Evolutionary conservation across 1,140 invertebrate species (phyloP), one percentile per base, ranked within the genome.

Genomic region (Delia radicum): DNA sequence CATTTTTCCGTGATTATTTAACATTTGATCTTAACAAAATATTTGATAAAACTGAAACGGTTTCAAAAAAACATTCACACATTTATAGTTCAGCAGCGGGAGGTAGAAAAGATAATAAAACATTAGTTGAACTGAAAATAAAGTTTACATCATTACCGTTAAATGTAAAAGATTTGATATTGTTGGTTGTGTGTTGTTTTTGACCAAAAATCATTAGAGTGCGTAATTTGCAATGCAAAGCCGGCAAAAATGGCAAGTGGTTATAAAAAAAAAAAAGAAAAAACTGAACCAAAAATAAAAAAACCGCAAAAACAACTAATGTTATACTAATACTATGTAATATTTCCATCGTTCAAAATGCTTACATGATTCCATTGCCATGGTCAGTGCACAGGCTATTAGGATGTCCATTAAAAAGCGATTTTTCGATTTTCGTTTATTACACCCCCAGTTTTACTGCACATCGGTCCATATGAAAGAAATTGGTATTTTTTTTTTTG

Each of bases 321-420:
- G n/a, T n/a, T n/a, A n/a, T n/a, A n/a, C n/a, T n/a, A n/a, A n/a
- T n/a, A n/a, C n/a, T n/a, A n/a, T n/a, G n/a, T n/a, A n/a, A n/a
- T n/a, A n/a, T n/a, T n/a, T n/a, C n/a, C n/a, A n/a, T n/a, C n/a
- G n/a, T n/a, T n/a, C n/a, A n/a, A n/a, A n/a, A n/a, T n/a, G n/a
- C n/a, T n/a, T n/a, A n/a, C n/a, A n/a, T n/a, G n/a, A 26, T 80
- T 77, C 75, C 82, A 84, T 81, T 80, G 82, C 82, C 82, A 84
- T 84, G 82, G 82, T 84, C 82, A 84, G 82, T 84, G 82, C 82
- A 81, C 82, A 82, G 79, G 48, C 75, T 62, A 73, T 77, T n/a
- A n/a, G n/a, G n/a, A n/a, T n/a, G n/a, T n/a, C n/a, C 55, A 61
- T 28, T 62, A 13, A 61, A 15, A 7, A n/a, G 27, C 48, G n/a